phyloP scores from a whole-genome alignment of 1,140 invertebrate species.

The Colletes gigas region DNA sequence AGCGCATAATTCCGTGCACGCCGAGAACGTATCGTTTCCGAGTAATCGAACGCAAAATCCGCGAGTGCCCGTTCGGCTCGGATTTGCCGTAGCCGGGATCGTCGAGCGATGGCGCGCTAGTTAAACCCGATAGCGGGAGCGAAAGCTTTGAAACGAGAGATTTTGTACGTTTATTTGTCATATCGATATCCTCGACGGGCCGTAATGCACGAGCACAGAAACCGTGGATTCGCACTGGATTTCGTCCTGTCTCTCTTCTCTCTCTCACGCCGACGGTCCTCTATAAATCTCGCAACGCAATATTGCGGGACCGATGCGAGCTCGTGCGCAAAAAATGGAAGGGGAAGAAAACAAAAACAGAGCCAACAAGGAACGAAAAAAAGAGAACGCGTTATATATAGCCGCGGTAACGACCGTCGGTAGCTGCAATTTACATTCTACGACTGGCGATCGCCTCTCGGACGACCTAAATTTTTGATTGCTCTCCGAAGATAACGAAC shows the following conservation, averaged over 20 bases:
- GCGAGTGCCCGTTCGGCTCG: slow-evolving; percentile 14
- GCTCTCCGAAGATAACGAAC: slow-evolving; percentile 42
- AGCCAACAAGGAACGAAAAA: background rate
- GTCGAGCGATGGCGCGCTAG: slow-evolving; percentile 5
- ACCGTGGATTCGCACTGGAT: slow-evolving; percentile 36
- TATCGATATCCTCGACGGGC: slow-evolving; percentile 54
- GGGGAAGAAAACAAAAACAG: background rate
- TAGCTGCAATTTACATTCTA: slow-evolving; percentile 26
- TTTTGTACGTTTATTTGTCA: slow-evolving; percentile 64
- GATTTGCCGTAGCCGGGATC: slow-evolving; percentile 10
- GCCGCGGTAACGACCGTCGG: slow-evolving; percentile 5
- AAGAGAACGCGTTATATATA: background rate
- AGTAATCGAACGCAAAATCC: slow-evolving; percentile 45
- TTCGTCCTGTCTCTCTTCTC: background rate
- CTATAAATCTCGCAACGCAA: slow-evolving; percentile 49
- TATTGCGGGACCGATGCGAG: slow-evolving; percentile 34
- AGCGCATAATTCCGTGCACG: slow-evolving; percentile 9
- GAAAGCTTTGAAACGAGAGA: slow-evolving; percentile 61
- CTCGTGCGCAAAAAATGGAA: background rate
- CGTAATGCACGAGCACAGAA: slow-evolving; percentile 21
- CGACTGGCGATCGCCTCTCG: background rate
- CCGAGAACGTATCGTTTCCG: background rate
- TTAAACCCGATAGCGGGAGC: slow-evolving; percentile 54
- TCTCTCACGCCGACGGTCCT: background rate
- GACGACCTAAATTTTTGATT: slow-evolving; percentile 27